These are phyloP conservation scores for Thomomys bottae DNA, from an alignment of 2,113 vertebrate species.

Conservation along the genomic window DNA sequence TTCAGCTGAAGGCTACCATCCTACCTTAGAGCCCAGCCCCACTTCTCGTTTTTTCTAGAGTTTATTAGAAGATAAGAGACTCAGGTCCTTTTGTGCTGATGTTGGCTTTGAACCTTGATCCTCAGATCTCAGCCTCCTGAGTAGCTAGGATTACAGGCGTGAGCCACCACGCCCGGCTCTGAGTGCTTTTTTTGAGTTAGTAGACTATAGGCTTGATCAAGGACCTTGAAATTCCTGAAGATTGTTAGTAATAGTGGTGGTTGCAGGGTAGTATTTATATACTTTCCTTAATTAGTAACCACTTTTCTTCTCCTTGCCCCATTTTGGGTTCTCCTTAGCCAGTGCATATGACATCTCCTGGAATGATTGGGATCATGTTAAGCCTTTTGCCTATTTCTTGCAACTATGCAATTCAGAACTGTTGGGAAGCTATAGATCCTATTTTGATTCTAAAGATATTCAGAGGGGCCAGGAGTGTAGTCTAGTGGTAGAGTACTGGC, in stretches of 20 bases:
- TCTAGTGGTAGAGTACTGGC: too few relatives aligned
- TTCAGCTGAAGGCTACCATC: too few relatives aligned
- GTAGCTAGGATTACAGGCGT: too few relatives aligned
- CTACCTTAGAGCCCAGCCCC: too few relatives aligned
- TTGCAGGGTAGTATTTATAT: background rate
- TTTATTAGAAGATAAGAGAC: too few relatives aligned
- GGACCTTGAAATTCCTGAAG: fast-evolving
- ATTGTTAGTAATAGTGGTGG: background rate
- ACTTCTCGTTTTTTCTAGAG: too few relatives aligned
- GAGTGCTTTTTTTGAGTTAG: background rate
- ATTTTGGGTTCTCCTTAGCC: background rate
- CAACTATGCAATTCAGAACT: background rate
- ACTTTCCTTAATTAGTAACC: background rate
- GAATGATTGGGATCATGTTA: background rate
- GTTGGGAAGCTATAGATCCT: background rate
- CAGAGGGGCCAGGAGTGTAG: too few relatives aligned
- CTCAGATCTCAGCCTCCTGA: too few relatives aligned
- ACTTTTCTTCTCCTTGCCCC: background rate
- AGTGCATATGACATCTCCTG: background rate
- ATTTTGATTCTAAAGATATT: background rate
- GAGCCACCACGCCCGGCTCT: too few relatives aligned
- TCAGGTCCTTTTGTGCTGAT: too few relatives aligned
- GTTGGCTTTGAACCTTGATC: too few relatives aligned
- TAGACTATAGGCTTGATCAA: background rate
- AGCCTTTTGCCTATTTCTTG: background rate